Conservation (phyloP, 2,797 vertebrate genomes). For the Eupleurogrammus muticus region DNA sequence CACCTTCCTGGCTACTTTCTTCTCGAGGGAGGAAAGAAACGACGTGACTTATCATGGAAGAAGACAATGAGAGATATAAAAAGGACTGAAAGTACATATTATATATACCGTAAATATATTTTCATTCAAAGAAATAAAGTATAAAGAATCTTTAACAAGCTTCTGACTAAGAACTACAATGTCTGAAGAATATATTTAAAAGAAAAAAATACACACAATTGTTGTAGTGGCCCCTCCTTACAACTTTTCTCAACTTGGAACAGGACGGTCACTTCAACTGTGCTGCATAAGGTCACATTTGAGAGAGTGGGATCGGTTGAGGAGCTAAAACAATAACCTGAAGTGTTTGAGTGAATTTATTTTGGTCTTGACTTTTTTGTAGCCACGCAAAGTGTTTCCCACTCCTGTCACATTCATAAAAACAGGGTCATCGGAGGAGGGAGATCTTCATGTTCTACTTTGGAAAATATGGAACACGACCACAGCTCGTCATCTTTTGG, state of each 20-base stretch:
- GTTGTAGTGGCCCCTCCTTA: slow-evolving; percentile 65
- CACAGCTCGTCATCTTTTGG: slow-evolving; percentile 42
- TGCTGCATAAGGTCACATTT: slow-evolving; percentile 51
- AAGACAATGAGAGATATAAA: slow-evolving; percentile 59
- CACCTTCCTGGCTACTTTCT: slow-evolving; percentile 68
- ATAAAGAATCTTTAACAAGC: slow-evolving; percentile 84
- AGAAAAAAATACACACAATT: slow-evolving; percentile 49
- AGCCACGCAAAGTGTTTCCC: slow-evolving; percentile 65
- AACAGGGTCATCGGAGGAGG: slow-evolving; percentile 74
- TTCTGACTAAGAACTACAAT: slow-evolving; percentile 78
- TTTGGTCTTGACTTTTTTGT: slow-evolving; percentile 78
- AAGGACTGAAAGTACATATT: slow-evolving; percentile 80
- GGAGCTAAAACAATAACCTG: slow-evolving; percentile 56
- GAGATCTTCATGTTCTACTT: slow-evolving; percentile 49
- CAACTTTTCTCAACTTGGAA: slow-evolving; percentile 68
- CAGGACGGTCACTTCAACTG: slow-evolving; percentile 64
- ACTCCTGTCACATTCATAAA: slow-evolving; percentile 66
- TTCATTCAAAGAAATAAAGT: slow-evolving; percentile 89
- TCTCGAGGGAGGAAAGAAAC: slow-evolving; percentile 47
- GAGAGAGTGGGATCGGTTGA: slow-evolving; percentile 28
- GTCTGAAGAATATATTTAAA: slow-evolving; percentile 72
- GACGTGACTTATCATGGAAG: slow-evolving; percentile 28
- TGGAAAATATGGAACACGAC: slow-evolving; percentile 52
- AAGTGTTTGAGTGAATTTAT: slow-evolving; percentile 72
- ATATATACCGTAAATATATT: slow-evolving; percentile 89